Evolutionary conservation across 2,888 invertebrate genomes (phyloP), one percentile per base, ranked within the genome.

Genomic region (Sphinx pinastri): DNA sequence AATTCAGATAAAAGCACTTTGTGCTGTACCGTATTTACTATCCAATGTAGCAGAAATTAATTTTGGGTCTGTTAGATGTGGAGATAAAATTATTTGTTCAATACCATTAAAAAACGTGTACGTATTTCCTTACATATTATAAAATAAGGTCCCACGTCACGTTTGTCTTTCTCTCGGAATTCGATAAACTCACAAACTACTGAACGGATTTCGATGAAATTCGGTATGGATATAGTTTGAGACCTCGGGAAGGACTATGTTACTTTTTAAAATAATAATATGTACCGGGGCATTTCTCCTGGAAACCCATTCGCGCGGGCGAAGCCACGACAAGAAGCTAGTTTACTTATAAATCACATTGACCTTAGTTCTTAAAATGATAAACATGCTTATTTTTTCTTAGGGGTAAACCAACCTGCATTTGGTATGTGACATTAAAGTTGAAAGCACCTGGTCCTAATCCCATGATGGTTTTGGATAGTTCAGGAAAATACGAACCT

Each of bases 31-130:
- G 0, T 94, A 91, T 71, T 81, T 96, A 11, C 86, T 81, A 13
- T 85, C 94, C 0, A 91, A 89, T 70, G 84, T 91, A 2, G 78
- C 85, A 63, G 76, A 78, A 58, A 84, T 96, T 25, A 87, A 95
- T 79, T 96, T 96, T 81, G 94, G 94, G 25, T 86, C 93, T 12
- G 95, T 96, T 3, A 87, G 94, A 80, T 94, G 95, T 77, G 96
- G 96, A 0, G 91, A 95, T 77, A 95, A 95, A 83, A 85, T 94
- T 66, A 85, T 94, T 74, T 92, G 87, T 79, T 90, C 93, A 10
- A 87, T 96, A 74, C 86, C 94, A 11, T 78, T 96, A 0, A 92
- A 91, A 81, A 96, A 96, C 78, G 88, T 93, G 96, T 96, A 89
- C 90, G 93, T 88, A 70, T 49, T 11, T 63, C 25, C 25, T 25